These are phyloP conservation scores for Sinocyclocheilus maitianheensis DNA, from an alignment of 2,113 vertebrate species.

Conservation along the genomic window DNA sequence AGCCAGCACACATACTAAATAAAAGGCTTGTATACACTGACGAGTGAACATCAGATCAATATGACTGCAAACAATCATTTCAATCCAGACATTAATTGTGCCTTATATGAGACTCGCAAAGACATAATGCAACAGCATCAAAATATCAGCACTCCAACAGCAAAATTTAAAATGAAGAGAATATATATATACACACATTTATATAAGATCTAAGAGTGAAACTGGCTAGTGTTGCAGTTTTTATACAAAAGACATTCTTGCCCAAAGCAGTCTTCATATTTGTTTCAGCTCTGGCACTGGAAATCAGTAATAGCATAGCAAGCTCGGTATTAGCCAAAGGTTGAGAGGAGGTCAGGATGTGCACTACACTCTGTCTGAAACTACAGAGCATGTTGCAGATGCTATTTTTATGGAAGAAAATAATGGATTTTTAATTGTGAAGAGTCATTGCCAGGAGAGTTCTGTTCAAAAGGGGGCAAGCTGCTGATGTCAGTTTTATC, in stretches of 20 bases:
- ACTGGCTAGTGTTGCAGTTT: background rate
- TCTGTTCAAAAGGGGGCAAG: slow-evolving; percentile 7
- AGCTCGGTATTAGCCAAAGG: slow-evolving; percentile 26
- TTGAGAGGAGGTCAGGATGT: background rate
- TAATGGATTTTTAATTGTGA: slow-evolving; percentile 10
- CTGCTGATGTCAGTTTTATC: background rate
- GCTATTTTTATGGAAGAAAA: slow-evolving; percentile 4
- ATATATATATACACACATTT: background rate
- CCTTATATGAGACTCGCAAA: background rate
- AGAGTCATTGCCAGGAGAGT: background rate
- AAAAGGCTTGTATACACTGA: background rate
- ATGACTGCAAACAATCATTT: background rate
- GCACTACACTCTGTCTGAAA: background rate
- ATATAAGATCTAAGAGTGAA: background rate
- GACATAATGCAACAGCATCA: background rate
- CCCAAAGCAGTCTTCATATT: background rate
- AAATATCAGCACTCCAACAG: background rate
- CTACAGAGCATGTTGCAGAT: background rate
- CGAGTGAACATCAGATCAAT: slow-evolving; percentile 17
- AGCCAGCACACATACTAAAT: background rate
- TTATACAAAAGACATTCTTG: background rate
- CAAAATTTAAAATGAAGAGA: background rate
- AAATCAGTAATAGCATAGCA: slow-evolving; percentile 20
- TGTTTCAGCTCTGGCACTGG: slow-evolving; percentile 1
- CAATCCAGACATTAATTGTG: slow-evolving; percentile 4